Evolutionary conservation across 2,113 vertebrate genomes (phyloP), one percentile per base, ranked within the genome.

Genomic region (Saguinus midas): DNA sequence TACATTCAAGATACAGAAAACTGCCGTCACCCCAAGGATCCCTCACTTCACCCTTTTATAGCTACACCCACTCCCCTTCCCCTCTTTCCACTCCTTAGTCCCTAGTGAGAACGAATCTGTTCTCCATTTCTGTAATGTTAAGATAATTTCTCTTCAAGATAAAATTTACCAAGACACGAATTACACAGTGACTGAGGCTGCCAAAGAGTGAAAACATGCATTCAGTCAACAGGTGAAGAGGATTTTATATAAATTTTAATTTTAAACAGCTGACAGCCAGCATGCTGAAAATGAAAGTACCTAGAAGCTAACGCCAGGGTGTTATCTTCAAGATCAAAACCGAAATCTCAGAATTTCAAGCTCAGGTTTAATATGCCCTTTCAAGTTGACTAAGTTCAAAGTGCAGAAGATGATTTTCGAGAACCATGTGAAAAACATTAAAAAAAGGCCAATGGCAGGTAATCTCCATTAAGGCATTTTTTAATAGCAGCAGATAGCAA

Each of bases 371-470:
- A 72, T 20, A 81, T 2, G 17, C 79, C 23, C 80, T 92, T 97
- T 81, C 50, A 79, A 50, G 70, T 20, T 87, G 89, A 94, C 61
- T 52, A 95, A 90, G 87, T 94, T 96, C 66, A 90, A 96, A 96
- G 64, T 45, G 70, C 16, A 94, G 81, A 91, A 87, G 45, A 68
- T 66, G 82, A 85, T 66, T 91, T 85, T 96, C 83, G 95, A 88
- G 84, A 87, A 29, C 48, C 79, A 88, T 13, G 45, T 80, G 78
- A 86, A 92, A 92, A 92, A 89, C 58, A 90, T 35, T 29, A 17
- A 79, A 76, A n/a, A 85, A n/a, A n/a, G 17, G 35, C 66, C 64
- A 92, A 78, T 12, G 76, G 58, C 84, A 96, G 82, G 94, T 96
- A 90, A 72, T 87, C 85, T 87, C 88, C 40, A 82, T 3, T 10